A percentile compares a stretch with the other conserved stretches of the same genome.
Conservation (phyloP, 1,140 invertebrate species). For the Brevipalpus yothersi region DNA sequence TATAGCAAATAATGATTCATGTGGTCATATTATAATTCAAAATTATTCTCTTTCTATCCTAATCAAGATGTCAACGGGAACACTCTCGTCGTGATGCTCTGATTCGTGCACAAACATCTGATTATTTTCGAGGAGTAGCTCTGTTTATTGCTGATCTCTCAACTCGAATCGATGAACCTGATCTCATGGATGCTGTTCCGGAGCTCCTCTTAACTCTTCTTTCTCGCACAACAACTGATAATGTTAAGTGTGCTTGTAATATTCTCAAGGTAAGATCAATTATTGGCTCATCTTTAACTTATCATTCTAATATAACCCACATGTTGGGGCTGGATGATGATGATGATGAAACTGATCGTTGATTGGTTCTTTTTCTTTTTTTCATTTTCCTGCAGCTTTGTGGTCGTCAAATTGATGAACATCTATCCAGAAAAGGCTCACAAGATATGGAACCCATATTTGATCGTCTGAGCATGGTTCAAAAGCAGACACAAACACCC, state of each 20-base stretch:
- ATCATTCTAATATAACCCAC: neutral
- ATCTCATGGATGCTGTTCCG: constrained; percentile 3
- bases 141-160: constrained; percentile 13
- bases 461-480: neutral
- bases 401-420: neutral
- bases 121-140: constrained; percentile 11
- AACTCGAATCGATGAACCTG: constrained; percentile 4
- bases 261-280: constrained; percentile 22
- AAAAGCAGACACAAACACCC: neutral
- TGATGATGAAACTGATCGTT: neutral
- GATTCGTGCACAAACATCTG: neutral
- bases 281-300: neutral
- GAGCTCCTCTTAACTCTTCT: constrained; percentile 10
- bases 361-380: neutral
- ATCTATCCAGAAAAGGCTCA: neutral
- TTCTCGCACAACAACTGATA: constrained; percentile 4
- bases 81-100: constrained; percentile 4
- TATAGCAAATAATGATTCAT: no score
- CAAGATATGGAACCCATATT: neutral
- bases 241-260: constrained; percentile 26
- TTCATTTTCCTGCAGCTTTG: neutral
- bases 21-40: no score
- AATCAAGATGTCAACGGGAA: constrained; percentile 10
- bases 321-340: neutral
- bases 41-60: no score